These are phyloP conservation scores for Nycticorax nycticorax DNA, from an alignment of 2,113 vertebrate genomes.

Conservation along the genomic window DNA sequence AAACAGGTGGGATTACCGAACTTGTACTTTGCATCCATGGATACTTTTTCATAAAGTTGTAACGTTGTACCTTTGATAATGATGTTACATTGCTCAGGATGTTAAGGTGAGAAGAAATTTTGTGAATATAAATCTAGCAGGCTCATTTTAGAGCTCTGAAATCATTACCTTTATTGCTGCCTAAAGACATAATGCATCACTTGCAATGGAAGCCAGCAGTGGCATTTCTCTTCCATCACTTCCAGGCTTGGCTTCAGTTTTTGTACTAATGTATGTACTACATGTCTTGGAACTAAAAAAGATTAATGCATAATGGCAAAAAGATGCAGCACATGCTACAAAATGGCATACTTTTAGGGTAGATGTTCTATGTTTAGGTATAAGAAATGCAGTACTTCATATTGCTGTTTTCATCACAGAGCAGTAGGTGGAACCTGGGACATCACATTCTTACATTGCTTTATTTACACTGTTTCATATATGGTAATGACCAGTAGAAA, in stretches of 20 bases:
- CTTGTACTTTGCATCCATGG: background rate
- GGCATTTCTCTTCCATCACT: constrained; percentile 4
- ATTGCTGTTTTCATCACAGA: background rate
- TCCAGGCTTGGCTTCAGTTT: constrained; percentile 18
- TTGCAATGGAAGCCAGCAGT: constrained; percentile 11
- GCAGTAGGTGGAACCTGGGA: background rate
- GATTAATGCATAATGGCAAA: background rate
- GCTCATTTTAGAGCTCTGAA: constrained; percentile 54
- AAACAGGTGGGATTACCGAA: background rate
- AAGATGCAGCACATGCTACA: background rate
- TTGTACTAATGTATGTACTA: constrained; percentile 20
- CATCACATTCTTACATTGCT: background rate
- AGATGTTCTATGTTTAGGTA: background rate
- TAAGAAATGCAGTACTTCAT: background rate
- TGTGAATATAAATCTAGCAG: constrained; percentile 37
- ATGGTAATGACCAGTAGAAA: constrained; percentile 26
- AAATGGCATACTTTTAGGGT: background rate
- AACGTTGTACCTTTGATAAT: background rate
- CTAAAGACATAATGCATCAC: constrained; percentile 46
- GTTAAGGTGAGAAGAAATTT: constrained; percentile 24
- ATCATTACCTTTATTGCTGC: constrained; percentile 62
- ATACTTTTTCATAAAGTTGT: background rate
- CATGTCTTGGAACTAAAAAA: background rate
- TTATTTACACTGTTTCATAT: background rate
- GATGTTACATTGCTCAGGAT: background rate